Evolutionary conservation across 2,888 invertebrate species (phyloP).

Genomic region (Syritta pipiens): DNA sequence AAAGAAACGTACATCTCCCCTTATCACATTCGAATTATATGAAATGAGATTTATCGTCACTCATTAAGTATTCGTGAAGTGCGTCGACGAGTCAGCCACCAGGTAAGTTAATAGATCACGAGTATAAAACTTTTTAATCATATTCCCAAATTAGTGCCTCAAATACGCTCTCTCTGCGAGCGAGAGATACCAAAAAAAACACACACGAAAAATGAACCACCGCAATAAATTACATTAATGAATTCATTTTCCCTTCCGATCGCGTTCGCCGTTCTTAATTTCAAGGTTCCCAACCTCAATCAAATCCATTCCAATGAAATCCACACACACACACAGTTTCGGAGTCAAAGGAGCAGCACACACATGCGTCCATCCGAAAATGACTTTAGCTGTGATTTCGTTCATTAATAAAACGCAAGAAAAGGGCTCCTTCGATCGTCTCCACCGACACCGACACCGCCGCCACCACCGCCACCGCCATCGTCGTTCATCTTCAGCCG

Average conservation of each 20-base stretch:
- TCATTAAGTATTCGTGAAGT: constrained; percentile 47
- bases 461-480: constrained; percentile 1
- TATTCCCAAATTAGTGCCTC: constrained; percentile 42
- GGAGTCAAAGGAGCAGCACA: constrained; percentile 57
- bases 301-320: constrained; percentile 64
- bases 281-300: constrained; percentile 69
- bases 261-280: constrained; percentile 60
- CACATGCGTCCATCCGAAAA: constrained; percentile 63
- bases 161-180: too few species aligned
- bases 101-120: constrained; percentile 60
- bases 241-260: constrained; percentile 61
- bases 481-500: background rate
- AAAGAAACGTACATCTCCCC: constrained; percentile 2
- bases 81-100: constrained; percentile 42
- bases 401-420: constrained; percentile 69
- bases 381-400: constrained; percentile 64
- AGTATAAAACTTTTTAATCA: constrained; percentile 54
- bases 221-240: constrained; percentile 68
- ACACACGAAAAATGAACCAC: constrained; percentile 31
- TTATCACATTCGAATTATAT: constrained; percentile 63
- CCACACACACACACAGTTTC: too few species aligned
- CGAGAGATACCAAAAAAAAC: constrained; percentile 23
- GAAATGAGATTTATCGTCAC: constrained; percentile 48
- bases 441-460: background rate
- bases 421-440: constrained; percentile 3